Conservation (phyloP, 2,797 vertebrate species). For the Vireo griseus region DNA sequence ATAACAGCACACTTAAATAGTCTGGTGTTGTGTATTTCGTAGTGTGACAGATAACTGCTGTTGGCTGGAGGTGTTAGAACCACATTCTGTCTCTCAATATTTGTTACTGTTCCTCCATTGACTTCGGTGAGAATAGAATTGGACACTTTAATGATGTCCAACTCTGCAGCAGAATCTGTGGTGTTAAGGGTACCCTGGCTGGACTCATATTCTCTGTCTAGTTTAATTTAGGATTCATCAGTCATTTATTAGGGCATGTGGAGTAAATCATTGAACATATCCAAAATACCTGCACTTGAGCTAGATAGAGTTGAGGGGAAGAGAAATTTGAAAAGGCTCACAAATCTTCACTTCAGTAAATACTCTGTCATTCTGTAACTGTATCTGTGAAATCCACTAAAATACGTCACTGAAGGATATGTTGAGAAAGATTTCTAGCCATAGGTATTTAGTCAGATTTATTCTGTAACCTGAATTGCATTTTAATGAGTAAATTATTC, state of each 20-base stretch:
- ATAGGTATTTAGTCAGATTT: background rate
- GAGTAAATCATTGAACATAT: background rate
- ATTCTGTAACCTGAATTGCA: background rate
- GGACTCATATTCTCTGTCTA: background rate
- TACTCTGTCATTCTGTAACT: background rate
- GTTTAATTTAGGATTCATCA: background rate
- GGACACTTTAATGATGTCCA: background rate
- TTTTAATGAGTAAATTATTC: background rate
- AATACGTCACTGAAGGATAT: background rate
- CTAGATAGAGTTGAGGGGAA: background rate
- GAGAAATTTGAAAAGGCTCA: background rate
- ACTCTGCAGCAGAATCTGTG: background rate
- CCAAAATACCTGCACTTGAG: background rate
- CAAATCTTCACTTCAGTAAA: background rate
- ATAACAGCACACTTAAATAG: background rate
- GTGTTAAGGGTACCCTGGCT: background rate
- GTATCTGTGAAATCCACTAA: background rate
- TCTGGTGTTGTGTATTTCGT: background rate
- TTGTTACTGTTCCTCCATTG: background rate
- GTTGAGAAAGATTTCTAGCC: background rate
- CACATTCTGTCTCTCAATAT: rapidly evolving
- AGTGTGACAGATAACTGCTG: background rate
- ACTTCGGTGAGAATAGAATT: background rate
- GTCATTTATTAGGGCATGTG: background rate
- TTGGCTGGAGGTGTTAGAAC: background rate